Percentiles rank a stretch among this genome's conserved stretches.
phyloP scores from a whole-genome alignment of 2,797 vertebrate genomes.

The Capromys pilorides region DNA sequence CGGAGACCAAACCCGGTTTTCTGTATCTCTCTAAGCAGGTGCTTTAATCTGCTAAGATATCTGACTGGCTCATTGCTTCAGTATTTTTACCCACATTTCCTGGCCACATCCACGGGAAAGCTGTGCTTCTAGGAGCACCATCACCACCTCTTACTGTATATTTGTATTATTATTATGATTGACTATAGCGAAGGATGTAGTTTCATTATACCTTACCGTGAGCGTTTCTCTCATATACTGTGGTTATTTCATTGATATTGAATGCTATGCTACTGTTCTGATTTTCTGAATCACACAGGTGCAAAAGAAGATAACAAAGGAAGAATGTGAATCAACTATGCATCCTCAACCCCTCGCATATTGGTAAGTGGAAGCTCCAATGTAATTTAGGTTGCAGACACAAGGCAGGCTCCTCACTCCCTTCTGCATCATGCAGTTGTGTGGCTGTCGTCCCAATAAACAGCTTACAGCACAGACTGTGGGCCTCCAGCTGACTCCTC shows the following conservation, averaged over 20 bases:
- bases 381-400: not conserved
- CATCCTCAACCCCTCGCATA: not conserved
- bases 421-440: not conserved
- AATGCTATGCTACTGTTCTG: not conserved
- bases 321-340: not conserved
- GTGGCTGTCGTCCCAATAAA: not conserved
- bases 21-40: too few species aligned
- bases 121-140: too few species aligned
- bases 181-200: not conserved
- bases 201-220: not conserved
- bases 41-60: too few species aligned
- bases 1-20: too few species aligned
- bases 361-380: not conserved
- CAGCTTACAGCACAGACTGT: not conserved
- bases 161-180: not conserved
- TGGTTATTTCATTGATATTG: not conserved
- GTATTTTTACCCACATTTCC: not conserved
- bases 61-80: conserved; percentile 84
- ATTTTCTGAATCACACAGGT: not conserved
- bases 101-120: not conserved
- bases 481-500: not conserved
- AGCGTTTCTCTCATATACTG: not conserved
- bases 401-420: not conserved
- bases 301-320: not conserved
- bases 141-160: not conserved